Evolutionary conservation across 1,140 invertebrate species (phyloP).

Genomic region (Magallana ariakensis): DNA sequence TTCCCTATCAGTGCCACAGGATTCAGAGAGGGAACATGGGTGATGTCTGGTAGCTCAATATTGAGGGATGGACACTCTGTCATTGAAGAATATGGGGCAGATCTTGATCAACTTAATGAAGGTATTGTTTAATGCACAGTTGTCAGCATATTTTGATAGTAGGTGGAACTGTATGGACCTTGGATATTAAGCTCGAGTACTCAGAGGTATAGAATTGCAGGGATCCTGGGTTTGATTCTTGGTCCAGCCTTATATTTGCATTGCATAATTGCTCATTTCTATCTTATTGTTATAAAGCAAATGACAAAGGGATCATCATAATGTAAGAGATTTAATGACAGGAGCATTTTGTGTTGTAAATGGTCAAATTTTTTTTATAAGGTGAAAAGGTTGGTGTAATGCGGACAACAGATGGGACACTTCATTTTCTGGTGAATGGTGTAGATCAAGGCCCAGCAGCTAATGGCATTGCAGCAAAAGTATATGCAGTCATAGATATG

Average conservation of each 20-base stretch:
- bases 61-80: constrained; percentile 89
- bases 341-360: no score
- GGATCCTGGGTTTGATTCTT: no score
- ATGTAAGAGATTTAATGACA: no score
- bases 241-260: no score
- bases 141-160: no score
- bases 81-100: constrained; percentile 90
- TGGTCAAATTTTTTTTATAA: constrained; percentile 51
- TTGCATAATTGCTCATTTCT: no score
- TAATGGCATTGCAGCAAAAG: constrained; percentile 85
- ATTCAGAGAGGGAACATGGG: constrained; percentile 91
- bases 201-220: no score
- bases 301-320: no score
- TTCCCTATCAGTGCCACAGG: constrained; percentile 91
- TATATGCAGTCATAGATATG: constrained; percentile 94
- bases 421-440: constrained; percentile 94
- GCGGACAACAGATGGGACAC: constrained; percentile 84
- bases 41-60: constrained; percentile 92
- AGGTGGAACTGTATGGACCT: no score
- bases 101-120: constrained; percentile 85
- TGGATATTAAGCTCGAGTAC: no score
- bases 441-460: constrained; percentile 92
- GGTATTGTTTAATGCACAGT: background rate
- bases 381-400: constrained; percentile 85
- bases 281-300: no score